Base-by-base conservation (phyloP, 1,140 invertebrate genomes). In the Drosophila novamexicana region DNA sequence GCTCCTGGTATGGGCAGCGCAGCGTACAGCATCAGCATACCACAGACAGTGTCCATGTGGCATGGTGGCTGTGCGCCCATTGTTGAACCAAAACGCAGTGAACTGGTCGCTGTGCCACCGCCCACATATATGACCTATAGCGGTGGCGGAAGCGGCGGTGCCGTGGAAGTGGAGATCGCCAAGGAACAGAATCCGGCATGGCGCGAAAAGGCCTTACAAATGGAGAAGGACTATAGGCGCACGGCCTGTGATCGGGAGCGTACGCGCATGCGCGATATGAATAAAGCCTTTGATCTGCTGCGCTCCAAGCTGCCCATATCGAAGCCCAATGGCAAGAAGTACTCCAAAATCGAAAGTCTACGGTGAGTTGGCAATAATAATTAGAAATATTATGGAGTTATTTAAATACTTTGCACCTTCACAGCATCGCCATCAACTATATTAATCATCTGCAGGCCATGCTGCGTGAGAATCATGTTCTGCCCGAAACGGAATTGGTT, bases 241-340 rank as follows among this genome's bases (percentile, higher is more conserved):
- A 96, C 96, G 2, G 97, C 97, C 0, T 97, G 97, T 81, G 96
- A 97, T 81, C 93, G 97, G 40, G 97, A 97, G 88, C 92, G 97
- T 12, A 97, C 96, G 0, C 93, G 97, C 39, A 97, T 98, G 97
- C 93, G 96, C 1, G 97, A 97, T 75, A 97, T 98, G 97, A 98
- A 98, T 91, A 94, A 95, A 45, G 97, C 97, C 0, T 98, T 97
- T 81, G 97, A 97, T 80, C 89, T 95, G 32, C 92, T 98, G 16
- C 93, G 97, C 42, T 95, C 96, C 29, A 95, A 96, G 86, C 92
- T 98, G 54, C 97, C 97, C 1, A 95, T 95, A 42, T 95, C 94
- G 49, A 97, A 97, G 83, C 96, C 96, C 0, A 95, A 96, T 7
- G 97, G 97, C n/a, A 97, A 97, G 90, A 97, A 97, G 91, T 94